These are phyloP conservation scores for Temnothorax curvispinosus DNA, from an alignment of 1,140 invertebrate species.

Conservation along the genomic window DNA sequence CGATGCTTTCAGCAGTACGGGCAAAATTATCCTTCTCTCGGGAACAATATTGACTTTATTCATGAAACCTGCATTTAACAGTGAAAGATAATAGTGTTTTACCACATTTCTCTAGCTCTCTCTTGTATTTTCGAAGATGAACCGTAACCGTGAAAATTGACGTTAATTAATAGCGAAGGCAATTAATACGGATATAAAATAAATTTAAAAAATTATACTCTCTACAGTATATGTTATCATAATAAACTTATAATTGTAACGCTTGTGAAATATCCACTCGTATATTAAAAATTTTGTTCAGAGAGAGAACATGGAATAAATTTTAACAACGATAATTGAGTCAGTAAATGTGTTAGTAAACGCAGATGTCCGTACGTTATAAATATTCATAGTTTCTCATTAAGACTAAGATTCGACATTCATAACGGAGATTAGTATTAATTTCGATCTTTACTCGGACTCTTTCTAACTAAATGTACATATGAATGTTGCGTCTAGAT, in stretches of 20 bases:
- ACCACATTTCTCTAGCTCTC: neutral
- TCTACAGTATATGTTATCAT: neutral
- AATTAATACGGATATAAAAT: neutral
- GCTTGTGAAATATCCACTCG: neutral
- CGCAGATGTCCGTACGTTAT: neutral
- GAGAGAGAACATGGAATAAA: neutral
- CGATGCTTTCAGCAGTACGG: neutral
- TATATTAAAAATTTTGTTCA: neutral
- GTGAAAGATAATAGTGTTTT: conserved; percentile 16
- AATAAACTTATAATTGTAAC: neutral
- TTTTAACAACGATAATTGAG: too few species aligned
- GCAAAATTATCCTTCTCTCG: conserved; percentile 4
- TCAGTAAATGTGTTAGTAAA: neutral
- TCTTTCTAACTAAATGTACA: too few species aligned
- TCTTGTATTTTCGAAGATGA: conserved; percentile 9
- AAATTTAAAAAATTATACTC: neutral
- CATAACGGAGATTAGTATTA: neutral
- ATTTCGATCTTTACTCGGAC: neutral
- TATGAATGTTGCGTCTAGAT: neutral
- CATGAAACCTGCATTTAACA: conserved; percentile 16
- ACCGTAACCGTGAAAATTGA: neutral
- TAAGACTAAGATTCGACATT: neutral
- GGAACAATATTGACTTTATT: conserved; percentile 41
- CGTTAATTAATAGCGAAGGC: neutral
- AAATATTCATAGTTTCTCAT: neutral